phyloP scores from a whole-genome alignment of 2,888 invertebrate species.

The Sympetrum striolatum region DNA sequence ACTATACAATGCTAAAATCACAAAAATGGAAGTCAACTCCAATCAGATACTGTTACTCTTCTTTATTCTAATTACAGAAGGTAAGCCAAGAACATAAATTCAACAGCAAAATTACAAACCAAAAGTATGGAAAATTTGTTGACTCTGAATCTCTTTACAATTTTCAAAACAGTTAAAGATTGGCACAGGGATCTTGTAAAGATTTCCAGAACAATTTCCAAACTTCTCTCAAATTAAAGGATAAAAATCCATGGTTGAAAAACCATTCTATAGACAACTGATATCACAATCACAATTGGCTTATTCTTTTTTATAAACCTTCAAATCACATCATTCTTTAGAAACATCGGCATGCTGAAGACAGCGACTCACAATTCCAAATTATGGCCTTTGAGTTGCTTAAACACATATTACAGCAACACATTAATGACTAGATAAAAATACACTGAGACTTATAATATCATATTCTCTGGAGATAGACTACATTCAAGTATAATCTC shows the following conservation, averaged over 20 bases:
- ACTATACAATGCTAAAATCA: constrained; percentile 31
- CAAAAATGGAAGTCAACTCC: constrained; percentile 11
- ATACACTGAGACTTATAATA: constrained; percentile 22
- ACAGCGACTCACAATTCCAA: not conserved
- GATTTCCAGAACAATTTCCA: not conserved
- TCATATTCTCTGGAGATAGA: not conserved
- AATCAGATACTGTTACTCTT: not conserved
- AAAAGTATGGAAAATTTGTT: not conserved
- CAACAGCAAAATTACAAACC: not conserved
- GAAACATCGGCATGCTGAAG: not conserved
- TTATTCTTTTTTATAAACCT: constrained; percentile 14
- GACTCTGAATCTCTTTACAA: not conserved
- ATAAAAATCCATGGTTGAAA: not conserved
- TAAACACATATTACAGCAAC: not conserved
- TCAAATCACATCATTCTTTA: constrained; percentile 24
- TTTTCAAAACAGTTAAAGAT: not conserved
- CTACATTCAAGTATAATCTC: not conserved
- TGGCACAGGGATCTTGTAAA: not conserved
- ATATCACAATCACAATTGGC: constrained; percentile 36
- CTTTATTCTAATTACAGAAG: not conserved
- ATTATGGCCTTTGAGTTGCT: not conserved
- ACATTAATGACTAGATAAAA: constrained; percentile 20
- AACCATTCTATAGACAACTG: not conserved
- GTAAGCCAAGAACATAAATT: not conserved
- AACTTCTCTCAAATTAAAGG: not conserved